Evolutionary conservation across 1,140 invertebrate genomes (phyloP), one percentile per base, ranked within the genome.

Genomic region (Drosophila lini): DNA sequence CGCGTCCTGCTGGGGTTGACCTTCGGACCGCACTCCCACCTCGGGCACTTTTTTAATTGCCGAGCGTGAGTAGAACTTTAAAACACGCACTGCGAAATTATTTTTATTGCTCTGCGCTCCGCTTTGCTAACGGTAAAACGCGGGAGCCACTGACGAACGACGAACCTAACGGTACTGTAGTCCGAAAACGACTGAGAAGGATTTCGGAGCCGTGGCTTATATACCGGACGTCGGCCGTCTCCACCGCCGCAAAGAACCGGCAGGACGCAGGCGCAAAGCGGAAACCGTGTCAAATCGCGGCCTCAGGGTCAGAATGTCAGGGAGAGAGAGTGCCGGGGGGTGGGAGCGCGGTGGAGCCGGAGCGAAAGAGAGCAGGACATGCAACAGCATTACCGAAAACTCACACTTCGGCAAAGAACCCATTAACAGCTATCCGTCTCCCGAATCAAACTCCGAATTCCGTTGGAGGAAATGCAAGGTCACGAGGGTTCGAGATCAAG

Each of bases 191-290:
- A 88, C 83, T 88, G 64, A 74, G 42, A 40, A 52, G 28, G 55
- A 67, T 67, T 79, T 83, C 71, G 80, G 78, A 82, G 62, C 42
- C 45, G 34, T 55, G 55, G 22, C 59, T 71, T 83, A 61, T 89
- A 85, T 86, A 86, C 68, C 56, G 47, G 57, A 52, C 53, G 44
- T 25, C 15, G 11, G 22, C n/a, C 19, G 44, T 2, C 44, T 25
- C 44, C 44, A 15, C 8, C 16, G 63, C 28, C 67, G 32, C 25
- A 47, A 73, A 65, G 69, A 42, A 47, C 13, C 22, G 28, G 9
- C n/a, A 74, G 47, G 56, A 81, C 83, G 83, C 83, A 88, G 71
- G 83, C 83, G 83, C 83, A 83, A 86, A 86, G 80, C 83, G 80
- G 55, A 86, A 88, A 77, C 76, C 65, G 83, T 86, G 82, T 81